Base-by-base conservation (phyloP, 2,797 vertebrate species). In the Sparidentex hasta region DNA sequence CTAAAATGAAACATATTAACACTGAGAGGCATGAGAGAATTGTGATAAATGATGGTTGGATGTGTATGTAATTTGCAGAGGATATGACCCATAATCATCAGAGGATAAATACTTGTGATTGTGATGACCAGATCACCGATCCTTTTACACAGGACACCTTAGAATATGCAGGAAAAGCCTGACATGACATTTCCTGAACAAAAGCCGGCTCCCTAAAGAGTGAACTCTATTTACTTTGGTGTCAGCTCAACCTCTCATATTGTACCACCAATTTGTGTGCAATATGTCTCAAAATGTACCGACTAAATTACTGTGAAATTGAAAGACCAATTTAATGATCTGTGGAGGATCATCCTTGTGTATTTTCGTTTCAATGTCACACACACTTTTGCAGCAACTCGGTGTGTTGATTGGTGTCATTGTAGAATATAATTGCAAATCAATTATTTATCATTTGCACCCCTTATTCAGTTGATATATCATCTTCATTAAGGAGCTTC, bases 1-100 rank as follows among this genome's bases (percentile, higher is more conserved):
- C 11, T 27, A 71, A 29, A 50, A 52, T 68, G 44, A 75, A 71
- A 67, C 18, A 12, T 47, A 21, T n/a, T 43, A 33, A 33, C 33
- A 33, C 51, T 27, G 17, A 48, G 17, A 48, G 14, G 18, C 29
- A 29, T n/a, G n/a, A n/a, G n/a, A n/a, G n/a, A n/a, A 44, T 25
- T 55, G 6, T 0, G 23, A 29, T 17, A 11, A 21, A 16, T 18
- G 48, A 7, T n/a, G 1, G 3, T 20, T 51, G 11, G 16, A 48
- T 17, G 56, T 56, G 7, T 12, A 27, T 70, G 9, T 65, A 7
- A 33, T 59, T 56, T 61, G 8, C 25, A 16, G 17, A 2, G 43
- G 5, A 4, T 20, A 11, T 52, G 57, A 20, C 5, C 12, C 25
- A 11, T 51, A 20, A 18, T 72, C 51, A 12, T 27, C 7, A 38